phyloP scores from a whole-genome alignment of 2,113 vertebrate species.

The Ctenomys sociabilis region DNA sequence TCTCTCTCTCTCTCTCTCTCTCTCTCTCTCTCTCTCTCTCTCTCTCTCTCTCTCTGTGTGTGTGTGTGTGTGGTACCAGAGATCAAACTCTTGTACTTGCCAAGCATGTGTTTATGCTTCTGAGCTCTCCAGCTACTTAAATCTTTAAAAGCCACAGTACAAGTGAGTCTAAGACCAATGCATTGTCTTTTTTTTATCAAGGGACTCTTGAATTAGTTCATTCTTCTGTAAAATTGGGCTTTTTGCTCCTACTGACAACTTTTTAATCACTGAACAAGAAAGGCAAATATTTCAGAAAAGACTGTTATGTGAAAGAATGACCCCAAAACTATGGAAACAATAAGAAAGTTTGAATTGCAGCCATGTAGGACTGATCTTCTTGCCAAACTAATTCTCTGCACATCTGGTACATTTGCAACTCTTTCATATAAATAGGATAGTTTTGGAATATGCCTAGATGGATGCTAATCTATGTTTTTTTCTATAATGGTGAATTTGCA shows the following conservation, averaged over 20 bases:
- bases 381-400: slow-evolving; percentile 23
- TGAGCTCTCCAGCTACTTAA: background rate
- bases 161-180: background rate
- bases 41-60: too few relatives aligned
- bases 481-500: slow-evolving; percentile 52
- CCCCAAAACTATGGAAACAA: slow-evolving; percentile 37
- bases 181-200: background rate
- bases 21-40: too few relatives aligned
- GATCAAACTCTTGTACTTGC: too few relatives aligned
- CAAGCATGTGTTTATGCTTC: too few relatives aligned
- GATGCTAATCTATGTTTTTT: slow-evolving; percentile 43
- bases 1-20: too few relatives aligned
- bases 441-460: slow-evolving; percentile 51
- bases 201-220: background rate
- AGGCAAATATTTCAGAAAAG: slow-evolving; percentile 45
- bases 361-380: background rate
- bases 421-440: slow-evolving; percentile 46
- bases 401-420: slow-evolving; percentile 14
- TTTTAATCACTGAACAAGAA: slow-evolving; percentile 37
- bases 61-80: too few relatives aligned
- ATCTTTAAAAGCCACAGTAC: background rate
- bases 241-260: background rate
- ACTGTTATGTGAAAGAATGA: slow-evolving; percentile 19
- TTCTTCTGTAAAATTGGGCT: background rate
- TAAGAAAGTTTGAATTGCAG: slow-evolving; percentile 41